Evolutionary conservation across 2,113 vertebrate genomes (phyloP), one percentile per base, ranked within the genome.

Genomic region (Propithecus coquereli): DNA sequence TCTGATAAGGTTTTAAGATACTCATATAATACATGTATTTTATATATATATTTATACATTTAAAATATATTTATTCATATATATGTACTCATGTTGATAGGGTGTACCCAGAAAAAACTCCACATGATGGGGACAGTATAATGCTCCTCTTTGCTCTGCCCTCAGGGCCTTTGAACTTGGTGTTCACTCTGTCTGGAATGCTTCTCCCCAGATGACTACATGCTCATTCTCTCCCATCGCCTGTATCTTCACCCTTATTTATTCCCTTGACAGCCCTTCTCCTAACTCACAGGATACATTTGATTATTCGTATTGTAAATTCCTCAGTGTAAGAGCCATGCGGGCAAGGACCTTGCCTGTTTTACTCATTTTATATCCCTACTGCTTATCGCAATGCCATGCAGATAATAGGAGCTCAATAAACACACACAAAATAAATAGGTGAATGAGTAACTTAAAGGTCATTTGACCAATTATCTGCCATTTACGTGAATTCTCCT

Each of bases 151-250:
- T 82, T 32, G 13, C 68, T 87, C 32, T 70, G 86, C 6, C 61
- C 61, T 43, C 27, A 57, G 83, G 74, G 37, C n/a, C n/a, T 94
- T 89, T 94, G 83, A 89, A 73, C 61, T 59, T 91, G 68, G 85
- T 37, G 2, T n/a, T 74, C 50, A 23, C 47, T 79, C n/a, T 83
- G 4, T 71, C 54, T 73, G 13, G 23, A 65, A 20, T 70, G 27
- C 68, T 63, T 82, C 27, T 82, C 57, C 18, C 27, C 37, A 34
- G 5, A 71, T 37, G 47, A 43, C 40, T 59, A 13, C 14, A 12
- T 27, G 6, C 18, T 81, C 54, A 43, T 43, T 27, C 13, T 45
- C 40, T 93, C 47, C 32, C 22, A 7, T 70, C 43, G 77, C 57
- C 43, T 47, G 23, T 70, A 16, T 68, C 63, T 50, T 95, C 40